phyloP scores from a whole-genome alignment of 1,140 invertebrate species.

The Lepidurus apus region DNA sequence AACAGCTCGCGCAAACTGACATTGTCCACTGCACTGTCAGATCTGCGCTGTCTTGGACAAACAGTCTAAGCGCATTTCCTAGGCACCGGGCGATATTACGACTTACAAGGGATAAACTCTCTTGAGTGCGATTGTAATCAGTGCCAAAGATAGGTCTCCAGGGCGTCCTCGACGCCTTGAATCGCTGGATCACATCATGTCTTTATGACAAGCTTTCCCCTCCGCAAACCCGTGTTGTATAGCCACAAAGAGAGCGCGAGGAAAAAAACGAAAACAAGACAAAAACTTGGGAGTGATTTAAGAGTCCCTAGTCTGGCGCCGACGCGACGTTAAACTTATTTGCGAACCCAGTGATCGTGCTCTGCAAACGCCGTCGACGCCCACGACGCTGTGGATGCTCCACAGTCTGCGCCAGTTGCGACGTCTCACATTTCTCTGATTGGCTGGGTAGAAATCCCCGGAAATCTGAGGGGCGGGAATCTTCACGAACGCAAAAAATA shows the following conservation, averaged over 20 bases:
- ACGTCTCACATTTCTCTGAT: not conserved
- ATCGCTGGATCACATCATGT: conserved; percentile 21
- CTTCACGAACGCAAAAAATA: not conserved
- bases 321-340: not conserved
- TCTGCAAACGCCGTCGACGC: not conserved
- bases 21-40: conserved; percentile 3
- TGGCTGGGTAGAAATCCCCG: not conserved
- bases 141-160: conserved; percentile 9
- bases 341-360: not conserved
- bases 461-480: not conserved
- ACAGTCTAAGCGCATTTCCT: not conserved
- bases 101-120: conserved; percentile 12
- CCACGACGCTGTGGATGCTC: not conserved
- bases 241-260: not conserved
- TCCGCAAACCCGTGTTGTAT: not conserved
- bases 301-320: not conserved
- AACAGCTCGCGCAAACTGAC: not conserved
- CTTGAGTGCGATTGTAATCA: conserved; percentile 21
- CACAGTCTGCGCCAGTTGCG: not conserved
- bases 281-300: not conserved
- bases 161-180: conserved; percentile 12
- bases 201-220: conserved; percentile 5
- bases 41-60: conserved; percentile 2
- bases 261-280: not conserved
- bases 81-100: not conserved